Evolutionary conservation across 2,797 vertebrate species (phyloP).

Genomic region (Mallotus villosus): DNA sequence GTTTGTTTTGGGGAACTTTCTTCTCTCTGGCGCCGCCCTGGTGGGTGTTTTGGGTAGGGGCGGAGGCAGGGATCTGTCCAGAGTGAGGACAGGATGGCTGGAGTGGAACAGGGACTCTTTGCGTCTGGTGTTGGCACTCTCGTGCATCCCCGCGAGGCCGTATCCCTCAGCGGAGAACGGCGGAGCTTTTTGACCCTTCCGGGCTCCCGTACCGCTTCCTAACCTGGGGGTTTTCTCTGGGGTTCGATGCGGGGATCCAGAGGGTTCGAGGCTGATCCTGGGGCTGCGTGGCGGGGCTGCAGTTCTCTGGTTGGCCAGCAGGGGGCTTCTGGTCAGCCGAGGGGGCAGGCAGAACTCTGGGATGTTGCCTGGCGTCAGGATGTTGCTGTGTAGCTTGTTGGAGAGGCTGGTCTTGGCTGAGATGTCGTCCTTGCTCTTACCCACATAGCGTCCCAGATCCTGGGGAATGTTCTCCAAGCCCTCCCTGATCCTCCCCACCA

Average conservation of each 20-base stretch:
- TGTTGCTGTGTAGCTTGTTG: conserved; percentile 65
- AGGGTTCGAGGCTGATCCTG: conserved; percentile 7
- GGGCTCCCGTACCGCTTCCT: background rate
- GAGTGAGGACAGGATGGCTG: conserved; percentile 50
- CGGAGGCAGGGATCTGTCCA: conserved; percentile 48
- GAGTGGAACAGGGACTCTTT: conserved; percentile 77
- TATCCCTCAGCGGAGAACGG: conserved; percentile 65
- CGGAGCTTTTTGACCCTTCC: conserved; percentile 46
- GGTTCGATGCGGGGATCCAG: conserved; percentile 13
- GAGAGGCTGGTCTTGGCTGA: conserved; percentile 51
- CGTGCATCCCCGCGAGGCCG: conserved; percentile 62
- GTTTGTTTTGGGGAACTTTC: conserved; percentile 33
- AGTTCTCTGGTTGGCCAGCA: conserved; percentile 30
- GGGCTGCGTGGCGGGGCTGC: background rate
- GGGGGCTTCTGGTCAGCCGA: conserved; percentile 51
- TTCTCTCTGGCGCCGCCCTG: conserved; percentile 23
- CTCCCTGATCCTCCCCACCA: conserved; percentile 64
- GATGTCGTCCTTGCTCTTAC: conserved; percentile 43
- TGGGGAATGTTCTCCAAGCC: conserved; percentile 61
- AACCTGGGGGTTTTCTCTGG: conserved; percentile 31
- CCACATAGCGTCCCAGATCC: conserved; percentile 55
- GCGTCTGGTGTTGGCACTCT: conserved; percentile 71
- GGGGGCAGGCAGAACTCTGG: conserved; percentile 74
- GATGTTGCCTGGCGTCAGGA: conserved; percentile 74
- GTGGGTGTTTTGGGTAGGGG: conserved; percentile 27